These are phyloP conservation scores for Indicator maculatus DNA, from an alignment of 2,113 vertebrate genomes.

Conservation along the genomic window DNA sequence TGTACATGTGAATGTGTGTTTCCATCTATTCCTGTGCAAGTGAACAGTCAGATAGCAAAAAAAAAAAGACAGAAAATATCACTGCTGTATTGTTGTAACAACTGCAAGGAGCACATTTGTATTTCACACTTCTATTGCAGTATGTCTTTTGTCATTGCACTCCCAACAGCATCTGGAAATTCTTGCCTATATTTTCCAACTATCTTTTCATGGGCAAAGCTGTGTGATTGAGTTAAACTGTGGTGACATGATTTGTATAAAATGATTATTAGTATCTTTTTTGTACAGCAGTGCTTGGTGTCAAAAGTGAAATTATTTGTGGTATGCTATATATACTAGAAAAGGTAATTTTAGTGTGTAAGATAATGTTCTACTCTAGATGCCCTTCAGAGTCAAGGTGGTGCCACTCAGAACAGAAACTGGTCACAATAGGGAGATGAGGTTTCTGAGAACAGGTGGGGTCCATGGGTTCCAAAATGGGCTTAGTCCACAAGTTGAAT, in stretches of 20 bases:
- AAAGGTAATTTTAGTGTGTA: not conserved
- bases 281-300: not conserved
- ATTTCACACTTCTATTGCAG: not conserved
- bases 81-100: not conserved
- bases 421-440: not conserved
- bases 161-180: not conserved
- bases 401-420: not conserved
- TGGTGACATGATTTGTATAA: not conserved
- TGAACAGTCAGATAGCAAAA: not conserved
- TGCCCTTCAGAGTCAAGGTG: not conserved
- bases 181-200: not conserved
- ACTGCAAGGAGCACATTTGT: rapidly evolving
- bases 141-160: not conserved
- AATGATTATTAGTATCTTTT: not conserved
- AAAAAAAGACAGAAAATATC: not conserved
- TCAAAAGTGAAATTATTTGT: not conserved
- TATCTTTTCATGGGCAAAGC: not conserved
- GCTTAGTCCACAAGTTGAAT: not conserved
- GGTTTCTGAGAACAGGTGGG: not conserved
- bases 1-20: not conserved
- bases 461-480: not conserved
- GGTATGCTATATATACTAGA: not conserved
- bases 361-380: not conserved
- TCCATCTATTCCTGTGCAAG: not conserved
- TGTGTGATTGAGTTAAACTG: not conserved